Conservation (phyloP, 2,888 invertebrate species). For the Ophion ellenae region DNA sequence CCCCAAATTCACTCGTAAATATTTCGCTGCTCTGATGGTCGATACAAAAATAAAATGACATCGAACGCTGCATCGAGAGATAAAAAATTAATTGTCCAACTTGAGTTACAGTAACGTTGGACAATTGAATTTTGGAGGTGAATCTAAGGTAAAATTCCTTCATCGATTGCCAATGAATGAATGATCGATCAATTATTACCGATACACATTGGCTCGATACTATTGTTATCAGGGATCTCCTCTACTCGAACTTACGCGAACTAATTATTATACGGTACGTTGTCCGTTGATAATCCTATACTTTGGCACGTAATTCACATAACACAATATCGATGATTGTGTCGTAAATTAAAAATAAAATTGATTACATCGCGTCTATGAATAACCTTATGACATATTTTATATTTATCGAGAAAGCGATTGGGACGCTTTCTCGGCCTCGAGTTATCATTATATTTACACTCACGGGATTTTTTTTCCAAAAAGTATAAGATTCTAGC, state of each 20-base stretch:
- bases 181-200: neutral
- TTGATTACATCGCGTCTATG: conserved; percentile 57
- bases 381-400: conserved; percentile 40
- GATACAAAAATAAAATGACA: neutral
- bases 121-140: neutral
- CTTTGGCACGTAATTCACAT: conserved; percentile 83
- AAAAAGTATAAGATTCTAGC: conserved; percentile 38
- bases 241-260: conserved; percentile 66
- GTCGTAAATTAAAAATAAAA: conserved; percentile 69
- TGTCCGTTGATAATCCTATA: conserved; percentile 70
- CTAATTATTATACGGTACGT: conserved; percentile 35
- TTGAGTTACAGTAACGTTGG: neutral
- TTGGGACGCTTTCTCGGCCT: conserved; percentile 29
- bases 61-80: neutral
- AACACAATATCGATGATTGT: conserved; percentile 75
- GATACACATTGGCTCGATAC: conserved; percentile 20
- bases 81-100: neutral
- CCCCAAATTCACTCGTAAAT: neutral
- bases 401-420: conserved; percentile 22
- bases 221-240: neutral
- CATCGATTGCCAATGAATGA: neutral
- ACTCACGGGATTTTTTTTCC: conserved; percentile 13
- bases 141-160: neutral
- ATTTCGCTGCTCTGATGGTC: neutral
- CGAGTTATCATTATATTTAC: conserved; percentile 54